A percentile compares a stretch with the other conserved stretches of the same genome.
These are phyloP conservation scores for Philaethria dido DNA, from an alignment of 2,888 invertebrate genomes.

Conservation along the genomic window DNA sequence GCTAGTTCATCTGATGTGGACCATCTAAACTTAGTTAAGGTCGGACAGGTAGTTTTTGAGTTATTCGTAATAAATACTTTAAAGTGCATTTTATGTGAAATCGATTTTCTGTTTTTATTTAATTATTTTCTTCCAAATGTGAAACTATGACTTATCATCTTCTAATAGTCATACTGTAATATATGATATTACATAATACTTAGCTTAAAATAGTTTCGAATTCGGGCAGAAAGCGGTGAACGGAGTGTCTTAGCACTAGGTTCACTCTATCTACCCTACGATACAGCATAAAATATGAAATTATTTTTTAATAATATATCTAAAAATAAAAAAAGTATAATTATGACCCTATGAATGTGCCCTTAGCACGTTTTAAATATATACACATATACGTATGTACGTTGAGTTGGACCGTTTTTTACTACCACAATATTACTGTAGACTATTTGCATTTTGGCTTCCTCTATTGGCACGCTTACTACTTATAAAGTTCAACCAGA, in stretches of 20 bases:
- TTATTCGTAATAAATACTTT: too few relatives aligned
- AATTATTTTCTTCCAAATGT: background rate
- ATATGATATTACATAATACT: background rate
- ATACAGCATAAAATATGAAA: too few relatives aligned
- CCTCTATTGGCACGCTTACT: constrained; percentile 58
- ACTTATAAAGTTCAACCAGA: constrained; percentile 51
- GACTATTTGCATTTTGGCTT: constrained; percentile 73
- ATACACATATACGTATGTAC: background rate
- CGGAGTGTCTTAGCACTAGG: too few relatives aligned
- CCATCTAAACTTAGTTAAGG: too few relatives aligned
- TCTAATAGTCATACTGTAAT: constrained; percentile 50
- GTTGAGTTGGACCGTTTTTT: constrained; percentile 28
- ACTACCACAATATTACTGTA: constrained; percentile 34
- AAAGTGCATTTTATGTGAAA: too few relatives aligned
- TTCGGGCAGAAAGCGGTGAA: too few relatives aligned
- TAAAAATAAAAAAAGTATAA: too few relatives aligned
- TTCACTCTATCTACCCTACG: too few relatives aligned
- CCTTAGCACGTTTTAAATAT: background rate
- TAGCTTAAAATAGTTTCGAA: too few relatives aligned
- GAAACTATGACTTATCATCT: constrained; percentile 58
- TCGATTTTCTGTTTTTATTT: too few relatives aligned
- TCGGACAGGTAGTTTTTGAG: too few relatives aligned
- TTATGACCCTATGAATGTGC: background rate
- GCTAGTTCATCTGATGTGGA: too few relatives aligned
- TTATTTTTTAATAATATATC: background rate